Base-by-base conservation (phyloP, 2,797 vertebrate genomes). In the Alauda arvensis region DNA sequence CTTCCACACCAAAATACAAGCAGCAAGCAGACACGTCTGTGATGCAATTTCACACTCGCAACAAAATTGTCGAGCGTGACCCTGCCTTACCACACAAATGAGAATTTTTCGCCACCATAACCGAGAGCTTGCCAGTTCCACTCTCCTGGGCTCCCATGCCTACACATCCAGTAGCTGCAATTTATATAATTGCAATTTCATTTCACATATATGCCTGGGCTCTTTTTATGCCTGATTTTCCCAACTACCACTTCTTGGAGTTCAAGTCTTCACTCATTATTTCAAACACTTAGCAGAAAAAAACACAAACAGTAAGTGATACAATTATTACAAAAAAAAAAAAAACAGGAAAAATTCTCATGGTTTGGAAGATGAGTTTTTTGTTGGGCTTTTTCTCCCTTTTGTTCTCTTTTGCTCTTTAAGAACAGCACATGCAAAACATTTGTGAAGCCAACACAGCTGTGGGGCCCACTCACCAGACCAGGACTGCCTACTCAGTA, bases 401-500 rank as follows among this genome's bases (percentile, higher is more conserved):
- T 87, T 90, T 45, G 25, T 61, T 79, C 92, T 96, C 93, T 82
- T 95, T 87, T 88, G 45, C 72, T 93, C 87, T 95, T 93, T 37
- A 88, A 95, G 77, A 95, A 94, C 89, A 89, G 92, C 95, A 97
- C 82, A 96, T 95, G 92, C 76, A 94, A 95, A 94, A 93, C 94
- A 96, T 77, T 95, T 95, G 89, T 68, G 93, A 96, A 97, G 62
- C 61, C 94, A 96, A 90, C 93, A 90, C 96, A 98, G 97, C 96
- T 98, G 96, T 80, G 88, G 93, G 91, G 91, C 92, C 87, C 80
- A 18, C 92, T 93, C 79, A 62, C 61, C 91, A 95, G 60, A 91
- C 84, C 93, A 94, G 91, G 15, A 74, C 83, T 95, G 96, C 96
- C 95, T 95, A 93, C 85, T 68, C 90, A 55, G 89, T 94, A 95